These are phyloP conservation scores for Channa maculata DNA, from an alignment of 2,113 vertebrate genomes.

Conservation along the genomic window DNA sequence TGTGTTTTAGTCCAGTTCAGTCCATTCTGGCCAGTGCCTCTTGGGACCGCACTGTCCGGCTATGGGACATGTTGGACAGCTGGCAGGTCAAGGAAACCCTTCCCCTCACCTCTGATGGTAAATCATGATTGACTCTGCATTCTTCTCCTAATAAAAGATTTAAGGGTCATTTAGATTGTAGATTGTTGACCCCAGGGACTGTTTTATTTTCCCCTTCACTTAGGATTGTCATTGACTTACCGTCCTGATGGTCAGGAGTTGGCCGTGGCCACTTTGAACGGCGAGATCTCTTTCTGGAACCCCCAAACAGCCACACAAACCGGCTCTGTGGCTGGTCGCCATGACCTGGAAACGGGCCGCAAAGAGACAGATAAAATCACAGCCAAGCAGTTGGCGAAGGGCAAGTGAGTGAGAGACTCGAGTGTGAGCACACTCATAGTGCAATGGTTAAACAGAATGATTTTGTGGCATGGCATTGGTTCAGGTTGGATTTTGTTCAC, in stretches of 20 bases:
- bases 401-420: constrained; percentile 85
- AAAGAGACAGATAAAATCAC: constrained; percentile 95
- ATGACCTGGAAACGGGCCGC: constrained; percentile 92
- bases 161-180: too few species aligned
- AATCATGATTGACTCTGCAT: not conserved
- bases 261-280: constrained; percentile 90
- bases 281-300: constrained; percentile 95
- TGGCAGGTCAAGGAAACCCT: constrained; percentile 95
- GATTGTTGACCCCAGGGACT: too few species aligned
- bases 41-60: constrained; percentile 93
- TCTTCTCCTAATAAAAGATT: too few species aligned
- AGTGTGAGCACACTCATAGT: too few species aligned
- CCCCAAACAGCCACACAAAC: constrained; percentile 86
- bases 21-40: constrained; percentile 92
- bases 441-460: too few species aligned
- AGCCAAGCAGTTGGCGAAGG: constrained; percentile 93
- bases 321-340: constrained; percentile 89
- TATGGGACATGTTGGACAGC: constrained; percentile 99
- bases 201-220: not conserved
- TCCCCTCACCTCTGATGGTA: constrained; percentile 89
- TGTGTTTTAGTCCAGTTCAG: constrained; percentile 91
- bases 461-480: too few species aligned
- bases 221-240: constrained; percentile 90
- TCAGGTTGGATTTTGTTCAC: not conserved
- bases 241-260: constrained; percentile 92